Percentiles rank a stretch among this genome's conserved stretches.
Evolutionary conservation across 2,888 invertebrate genomes (phyloP).

Genomic region (Meiosimyza platycephala): DNA sequence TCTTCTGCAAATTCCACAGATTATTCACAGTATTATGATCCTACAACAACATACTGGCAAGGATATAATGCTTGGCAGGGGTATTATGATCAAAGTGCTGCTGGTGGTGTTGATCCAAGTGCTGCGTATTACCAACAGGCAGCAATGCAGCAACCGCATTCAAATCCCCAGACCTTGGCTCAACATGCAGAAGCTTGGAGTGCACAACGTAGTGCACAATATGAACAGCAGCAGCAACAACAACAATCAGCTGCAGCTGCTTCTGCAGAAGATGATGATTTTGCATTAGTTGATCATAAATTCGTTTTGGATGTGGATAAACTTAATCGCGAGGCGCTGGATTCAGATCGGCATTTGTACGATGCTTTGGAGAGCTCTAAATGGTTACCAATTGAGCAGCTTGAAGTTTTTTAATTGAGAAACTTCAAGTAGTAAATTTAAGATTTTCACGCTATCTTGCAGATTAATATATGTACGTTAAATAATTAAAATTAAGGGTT

Average conservation of each 20-base stretch:
- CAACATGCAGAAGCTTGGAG: slow-evolving; percentile 69
- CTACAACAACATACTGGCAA: slow-evolving; percentile 84
- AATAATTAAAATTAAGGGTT: too few relatives aligned
- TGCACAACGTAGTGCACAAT: slow-evolving; percentile 67
- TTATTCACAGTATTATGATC: slow-evolving; percentile 84
- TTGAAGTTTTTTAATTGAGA: slow-evolving; percentile 77
- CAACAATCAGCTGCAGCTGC: slow-evolving; percentile 59
- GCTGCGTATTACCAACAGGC: slow-evolving; percentile 67
- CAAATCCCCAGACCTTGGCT: slow-evolving; percentile 63
- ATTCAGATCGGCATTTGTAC: slow-evolving; percentile 82
- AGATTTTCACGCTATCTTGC: too few relatives aligned
- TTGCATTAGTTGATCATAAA: slow-evolving; percentile 85
- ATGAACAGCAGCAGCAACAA: slow-evolving; percentile 61
- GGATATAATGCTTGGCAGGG: slow-evolving; percentile 87
- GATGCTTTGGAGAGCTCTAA: slow-evolving; percentile 85
- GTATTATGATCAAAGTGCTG: slow-evolving; percentile 71
- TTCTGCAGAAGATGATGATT: slow-evolving; percentile 72
- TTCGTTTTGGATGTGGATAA: slow-evolving; percentile 79
- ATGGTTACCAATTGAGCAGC: slow-evolving; percentile 83
- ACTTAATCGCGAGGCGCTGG: slow-evolving; percentile 80
- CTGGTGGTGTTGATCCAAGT: slow-evolving; percentile 53
- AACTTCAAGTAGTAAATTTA: too few relatives aligned
- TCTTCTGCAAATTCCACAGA: slow-evolving; percentile 64
- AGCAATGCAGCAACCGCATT: slow-evolving; percentile 59
- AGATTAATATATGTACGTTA: slow-evolving; percentile 42